Base-by-base conservation (phyloP, 2,113 vertebrate species). In the Aleadryas rufinucha region DNA sequence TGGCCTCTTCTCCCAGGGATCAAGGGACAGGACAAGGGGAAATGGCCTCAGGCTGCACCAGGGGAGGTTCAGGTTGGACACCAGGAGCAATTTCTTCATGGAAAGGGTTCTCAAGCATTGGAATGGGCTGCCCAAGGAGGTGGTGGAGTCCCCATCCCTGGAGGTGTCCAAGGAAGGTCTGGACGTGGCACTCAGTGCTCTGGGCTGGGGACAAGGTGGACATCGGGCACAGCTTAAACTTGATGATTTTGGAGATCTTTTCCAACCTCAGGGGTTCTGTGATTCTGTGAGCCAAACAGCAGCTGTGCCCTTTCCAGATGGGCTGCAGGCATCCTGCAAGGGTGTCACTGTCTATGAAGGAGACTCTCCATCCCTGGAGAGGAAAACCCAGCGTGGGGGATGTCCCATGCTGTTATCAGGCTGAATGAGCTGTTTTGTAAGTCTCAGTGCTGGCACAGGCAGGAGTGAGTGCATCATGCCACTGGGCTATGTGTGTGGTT, bases 151-250 rank as follows among this genome's bases (percentile, higher is more conserved):
- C 3, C 7, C 35, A 35, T 23, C 17, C 30, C 24, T 68, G 45
- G 14, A 68, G 17, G 17, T 35, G 21, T 27, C 47, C 53, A 21
- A 52, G 39, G 28, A 82, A 39, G 1, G 19, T 0, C 30, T 60
- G 61, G 28, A 15, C 0, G 4, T 35, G 41, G 17, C 47, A 23
- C 31, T 63, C 10, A 4, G 6, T 22, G 39, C 70, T 60, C 33
- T 89, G 77, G 33, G 12, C 21, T 71, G 27, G 39, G 41, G 26
- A 49, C 63, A 63, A 37, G 26, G 12, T 42, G 33, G 3, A 13
- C 2, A 6, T 39, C 0, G 0, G 10, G 8, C 23, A n/a, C 37
- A 74, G 16, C 0, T 7, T 13, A n/a, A 15, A 23, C 14, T 54
- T 0, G 0, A 8, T 45, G 10, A 15, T 16, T 45, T 47, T 41